A percentile compares a stretch with the other conserved stretches of the same genome.
Conservation (phyloP, 1,140 invertebrate genomes). For the Calliopsis andreniformis region DNA sequence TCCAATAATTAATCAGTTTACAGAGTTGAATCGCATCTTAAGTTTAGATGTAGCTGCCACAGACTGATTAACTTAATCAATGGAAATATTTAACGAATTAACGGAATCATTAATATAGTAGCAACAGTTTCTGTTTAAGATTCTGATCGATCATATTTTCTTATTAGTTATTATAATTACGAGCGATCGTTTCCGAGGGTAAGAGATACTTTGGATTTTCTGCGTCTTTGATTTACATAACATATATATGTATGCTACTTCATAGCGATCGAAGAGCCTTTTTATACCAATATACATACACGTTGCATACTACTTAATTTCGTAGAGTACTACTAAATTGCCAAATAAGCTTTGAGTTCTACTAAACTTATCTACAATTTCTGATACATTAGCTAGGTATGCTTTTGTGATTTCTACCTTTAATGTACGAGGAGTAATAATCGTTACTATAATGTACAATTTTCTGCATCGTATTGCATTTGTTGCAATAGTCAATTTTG, state of each 20-base stretch:
- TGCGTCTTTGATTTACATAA: too few species aligned
- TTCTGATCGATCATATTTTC: constrained; percentile 37
- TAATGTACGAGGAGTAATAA: constrained; percentile 40
- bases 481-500: constrained; percentile 42
- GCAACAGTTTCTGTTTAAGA: constrained; percentile 37
- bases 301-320: constrained; percentile 32
- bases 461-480: constrained; percentile 24
- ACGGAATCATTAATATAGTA: constrained; percentile 48
- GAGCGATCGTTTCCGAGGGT: too few species aligned
- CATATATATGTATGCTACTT: too few species aligned
- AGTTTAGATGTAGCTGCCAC: constrained; percentile 46
- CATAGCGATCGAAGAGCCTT: too few species aligned
- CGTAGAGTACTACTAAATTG: constrained; percentile 25
- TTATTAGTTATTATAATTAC: constrained; percentile 12
- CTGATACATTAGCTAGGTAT: constrained; percentile 16
- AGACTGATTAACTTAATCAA: constrained; percentile 48
- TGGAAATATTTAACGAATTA: constrained; percentile 47
- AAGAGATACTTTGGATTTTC: too few species aligned
- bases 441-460: constrained; percentile 37
- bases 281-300: too few species aligned
- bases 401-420: constrained; percentile 34
- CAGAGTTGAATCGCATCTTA: constrained; percentile 29
- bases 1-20: constrained; percentile 38
- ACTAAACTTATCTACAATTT: too few species aligned
- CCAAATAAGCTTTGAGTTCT: too few species aligned